Evolutionary conservation across 2,113 vertebrate species (phyloP), one percentile per base, ranked within the genome.

Genomic region (Bubo blakistoni): DNA sequence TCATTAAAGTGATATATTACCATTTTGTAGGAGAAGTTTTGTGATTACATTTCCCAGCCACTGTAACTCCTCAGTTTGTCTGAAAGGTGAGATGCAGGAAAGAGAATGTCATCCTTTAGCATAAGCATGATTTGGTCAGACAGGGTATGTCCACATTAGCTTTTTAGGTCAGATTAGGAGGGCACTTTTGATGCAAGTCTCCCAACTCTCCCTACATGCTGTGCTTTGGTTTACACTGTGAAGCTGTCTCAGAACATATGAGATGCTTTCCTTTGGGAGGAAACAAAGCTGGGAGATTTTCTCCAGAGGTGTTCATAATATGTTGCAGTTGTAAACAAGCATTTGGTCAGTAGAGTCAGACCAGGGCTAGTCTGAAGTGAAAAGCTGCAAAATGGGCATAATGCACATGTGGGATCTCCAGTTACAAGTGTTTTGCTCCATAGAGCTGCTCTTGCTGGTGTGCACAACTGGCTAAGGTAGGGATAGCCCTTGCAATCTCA

Each of bases 171-270:
- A 13, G 22, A 62, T 78, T 34, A 78, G 46, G 11, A 78, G 21
- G 15, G 5, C 12, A 20, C 6, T 52, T 95, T 14, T 40, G 29
- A 8, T 34, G 12, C 24, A 65, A 52, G 34, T 61, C 13, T 82
- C 29, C 19, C 29, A 18, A 7, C 24, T 52, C 7, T 38, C 8
- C 21, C 30, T 61, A 21, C 9, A 13, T 0, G 0, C 14, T 27
- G 9, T 44, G 34, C 29, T 70, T 91, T 73, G 36, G 21, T 81
- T 85, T 87, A 46, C 42, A 40, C 25, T 18, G 19, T 16, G 10
- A 27, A 55, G 8, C 59, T 66, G 18, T 22, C 29, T 66, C n/a
- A 58, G 17, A 71, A 78, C 11, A 46, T 0, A 2, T 8, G 27
- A 87, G 13, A 19, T 62, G 11, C 19, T 78, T 80, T 62, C 15